Conservation (phyloP, 92 coral and sea anemone species). For the Epizoanthus ramosus region DNA sequence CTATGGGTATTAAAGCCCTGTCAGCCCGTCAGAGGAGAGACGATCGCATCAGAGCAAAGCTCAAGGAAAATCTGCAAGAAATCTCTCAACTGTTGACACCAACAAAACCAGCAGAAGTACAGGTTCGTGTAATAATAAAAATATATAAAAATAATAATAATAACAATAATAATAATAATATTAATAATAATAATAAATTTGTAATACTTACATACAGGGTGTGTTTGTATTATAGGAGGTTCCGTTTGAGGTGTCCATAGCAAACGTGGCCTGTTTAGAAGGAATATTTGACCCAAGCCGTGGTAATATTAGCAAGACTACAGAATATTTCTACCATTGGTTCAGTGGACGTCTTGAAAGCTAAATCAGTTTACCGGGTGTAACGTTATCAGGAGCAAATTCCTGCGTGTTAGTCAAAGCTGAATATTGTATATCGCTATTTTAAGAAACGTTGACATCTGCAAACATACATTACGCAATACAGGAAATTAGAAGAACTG, state of each 20-base stretch:
- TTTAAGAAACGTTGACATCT: not conserved
- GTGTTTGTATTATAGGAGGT: constrained; percentile 62
- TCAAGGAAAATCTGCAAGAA: constrained; percentile 76
- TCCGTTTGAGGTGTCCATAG: constrained; percentile 74
- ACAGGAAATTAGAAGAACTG: no score
- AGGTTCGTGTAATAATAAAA: no score
- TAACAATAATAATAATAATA: no score
- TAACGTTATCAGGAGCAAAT: not conserved
- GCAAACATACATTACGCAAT: no score
- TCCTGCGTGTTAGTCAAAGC: not conserved
- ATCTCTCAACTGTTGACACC: constrained; percentile 57
- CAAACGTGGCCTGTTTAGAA: constrained; percentile 72
- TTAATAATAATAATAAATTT: no score
- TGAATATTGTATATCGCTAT: not conserved
- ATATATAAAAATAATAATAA: no score
- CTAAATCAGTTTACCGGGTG: not conserved
- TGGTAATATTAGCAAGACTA: constrained; percentile 74
- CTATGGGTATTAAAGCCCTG: constrained; percentile 77
- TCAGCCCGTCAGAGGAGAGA: constrained; percentile 82
- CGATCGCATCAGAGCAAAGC: constrained; percentile 68
- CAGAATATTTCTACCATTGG: constrained; percentile 82
- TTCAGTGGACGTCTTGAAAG: constrained; percentile 49
- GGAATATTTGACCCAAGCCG: constrained; percentile 88
- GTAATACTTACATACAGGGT: not conserved
- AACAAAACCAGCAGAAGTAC: constrained; percentile 24